phyloP scores from a whole-genome alignment of 1,140 invertebrate species.

The Diabrotica undecimpunctata region DNA sequence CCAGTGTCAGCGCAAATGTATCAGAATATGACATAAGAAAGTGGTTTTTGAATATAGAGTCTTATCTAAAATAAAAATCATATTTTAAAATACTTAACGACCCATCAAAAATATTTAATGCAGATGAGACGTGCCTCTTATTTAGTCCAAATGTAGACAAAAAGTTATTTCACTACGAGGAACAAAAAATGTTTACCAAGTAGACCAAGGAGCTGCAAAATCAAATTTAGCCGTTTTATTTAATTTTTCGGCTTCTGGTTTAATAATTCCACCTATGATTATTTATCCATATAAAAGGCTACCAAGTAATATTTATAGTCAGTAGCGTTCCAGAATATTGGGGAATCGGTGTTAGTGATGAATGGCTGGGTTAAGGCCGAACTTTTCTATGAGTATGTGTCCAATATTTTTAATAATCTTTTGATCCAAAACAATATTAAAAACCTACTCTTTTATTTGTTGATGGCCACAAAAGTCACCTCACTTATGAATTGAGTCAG shows the following conservation, averaged over 20 bases:
- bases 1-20: neutral
- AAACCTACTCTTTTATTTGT: neutral
- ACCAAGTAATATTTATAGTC: neutral
- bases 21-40: neutral
- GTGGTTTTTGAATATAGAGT: too few species aligned
- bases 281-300: too few species aligned
- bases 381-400: too few species aligned
- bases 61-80: neutral
- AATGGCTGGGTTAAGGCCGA: constrained; percentile 43
- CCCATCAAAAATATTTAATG: neutral
- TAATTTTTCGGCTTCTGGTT: too few species aligned
- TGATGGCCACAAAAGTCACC: constrained; percentile 1
- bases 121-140: neutral
- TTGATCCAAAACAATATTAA: constrained; percentile 1
- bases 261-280: too few species aligned
- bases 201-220: too few species aligned
- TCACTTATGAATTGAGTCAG: too few species aligned
- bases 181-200: too few species aligned
- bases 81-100: neutral
- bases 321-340: constrained; percentile 26
- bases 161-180: too few species aligned
- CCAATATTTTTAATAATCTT: neutral
- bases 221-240: too few species aligned
- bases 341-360: constrained; percentile 39
- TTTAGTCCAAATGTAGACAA: too few species aligned